These are phyloP conservation scores for Lordiphosa fenestrarum DNA, from an alignment of 2,888 invertebrate genomes.

Conservation along the genomic window DNA sequence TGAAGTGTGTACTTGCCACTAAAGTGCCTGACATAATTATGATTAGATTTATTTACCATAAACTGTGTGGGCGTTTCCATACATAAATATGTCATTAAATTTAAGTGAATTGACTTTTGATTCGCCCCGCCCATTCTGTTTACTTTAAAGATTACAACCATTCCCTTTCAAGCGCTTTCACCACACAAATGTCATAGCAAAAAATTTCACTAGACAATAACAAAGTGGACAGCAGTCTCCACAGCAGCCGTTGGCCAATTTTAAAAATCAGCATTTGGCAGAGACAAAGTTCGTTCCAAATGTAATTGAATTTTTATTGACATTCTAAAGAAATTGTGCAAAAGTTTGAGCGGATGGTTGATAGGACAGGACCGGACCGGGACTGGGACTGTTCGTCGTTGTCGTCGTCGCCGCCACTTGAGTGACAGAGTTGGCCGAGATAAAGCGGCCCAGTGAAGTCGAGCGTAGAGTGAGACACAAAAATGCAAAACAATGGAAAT, in stretches of 20 bases:
- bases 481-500: slow-evolving; percentile 25
- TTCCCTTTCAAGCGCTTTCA: slow-evolving; percentile 43
- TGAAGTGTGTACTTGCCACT: background rate
- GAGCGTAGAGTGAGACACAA: background rate
- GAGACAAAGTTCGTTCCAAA: slow-evolving; percentile 49
- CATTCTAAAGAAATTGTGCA: slow-evolving; percentile 45
- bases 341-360: slow-evolving; percentile 12
- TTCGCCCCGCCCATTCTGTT: slow-evolving; percentile 26
- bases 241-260: slow-evolving; percentile 47
- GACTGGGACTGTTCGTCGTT: no score
- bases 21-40: no score
- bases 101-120: slow-evolving; percentile 55
- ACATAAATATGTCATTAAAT: slow-evolving; percentile 69
- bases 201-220: slow-evolving; percentile 48
- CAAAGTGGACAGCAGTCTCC: slow-evolving; percentile 6
- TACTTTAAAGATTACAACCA: slow-evolving; percentile 17
- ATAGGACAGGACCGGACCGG: background rate
- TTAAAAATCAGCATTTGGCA: slow-evolving; percentile 37
- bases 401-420: slow-evolving; percentile 10
- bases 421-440: slow-evolving; percentile 18
- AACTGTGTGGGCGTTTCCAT: slow-evolving; percentile 38
- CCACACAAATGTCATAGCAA: slow-evolving; percentile 43
- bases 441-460: slow-evolving; percentile 26
- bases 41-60: no score
- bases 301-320: slow-evolving; percentile 74